Conservation (phyloP, 2,888 invertebrate species). For the Sarcophaga caerulescens region DNA sequence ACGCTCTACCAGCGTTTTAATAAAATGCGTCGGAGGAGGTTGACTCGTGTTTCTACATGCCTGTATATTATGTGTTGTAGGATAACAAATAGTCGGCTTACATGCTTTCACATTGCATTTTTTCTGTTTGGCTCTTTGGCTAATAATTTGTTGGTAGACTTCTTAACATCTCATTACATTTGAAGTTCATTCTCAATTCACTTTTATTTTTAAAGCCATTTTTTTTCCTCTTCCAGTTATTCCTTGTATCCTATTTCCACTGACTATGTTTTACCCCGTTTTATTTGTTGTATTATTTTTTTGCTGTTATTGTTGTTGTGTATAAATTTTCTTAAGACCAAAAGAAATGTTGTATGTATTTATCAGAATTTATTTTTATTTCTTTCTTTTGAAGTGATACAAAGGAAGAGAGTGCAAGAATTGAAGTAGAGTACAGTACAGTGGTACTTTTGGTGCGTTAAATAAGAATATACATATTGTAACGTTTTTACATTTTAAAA, state of each 20-base stretch:
- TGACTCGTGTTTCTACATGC: too few relatives aligned
- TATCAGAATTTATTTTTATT: not conserved
- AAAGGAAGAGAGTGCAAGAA: not conserved
- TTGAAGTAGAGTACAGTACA: not conserved
- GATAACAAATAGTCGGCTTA: too few relatives aligned
- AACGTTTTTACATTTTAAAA: too few relatives aligned
- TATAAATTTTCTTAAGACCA: not conserved
- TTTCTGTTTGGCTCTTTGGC: not conserved
- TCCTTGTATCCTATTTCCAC: not conserved
- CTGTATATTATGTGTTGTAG: too few relatives aligned
- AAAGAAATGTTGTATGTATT: not conserved
- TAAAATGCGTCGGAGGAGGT: too few relatives aligned
- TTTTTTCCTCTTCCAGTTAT: not conserved
- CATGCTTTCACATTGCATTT: not conserved
- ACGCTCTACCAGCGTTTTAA: too few relatives aligned
- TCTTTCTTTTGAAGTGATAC: not conserved
- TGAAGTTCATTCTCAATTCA: slow-evolving; percentile 46
- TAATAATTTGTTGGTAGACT: slow-evolving; percentile 39
- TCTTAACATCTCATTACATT: slow-evolving; percentile 53
- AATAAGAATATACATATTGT: too few relatives aligned
- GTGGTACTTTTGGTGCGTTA: not conserved
- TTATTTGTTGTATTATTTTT: not conserved
- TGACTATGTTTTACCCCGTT: not conserved
- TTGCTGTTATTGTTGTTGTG: not conserved
- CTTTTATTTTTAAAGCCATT: slow-evolving; percentile 15